Evolutionary conservation across 2,113 vertebrate genomes (phyloP).

Genomic region (Anoplopoma fimbria): DNA sequence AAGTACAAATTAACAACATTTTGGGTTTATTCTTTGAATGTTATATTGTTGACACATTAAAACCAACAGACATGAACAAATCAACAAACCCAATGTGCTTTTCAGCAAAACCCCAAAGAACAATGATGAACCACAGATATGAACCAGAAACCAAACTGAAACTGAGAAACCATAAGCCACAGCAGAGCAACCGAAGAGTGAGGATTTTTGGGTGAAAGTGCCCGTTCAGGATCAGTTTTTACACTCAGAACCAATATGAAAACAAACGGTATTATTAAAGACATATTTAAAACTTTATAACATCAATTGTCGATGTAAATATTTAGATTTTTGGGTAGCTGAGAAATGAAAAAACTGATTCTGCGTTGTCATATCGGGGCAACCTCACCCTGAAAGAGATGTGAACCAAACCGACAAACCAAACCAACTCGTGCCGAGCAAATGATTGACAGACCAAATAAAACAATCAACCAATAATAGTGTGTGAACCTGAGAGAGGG

Average conservation of each 20-base stretch:
- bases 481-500: slow-evolving; percentile 69
- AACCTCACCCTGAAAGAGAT: slow-evolving; percentile 22
- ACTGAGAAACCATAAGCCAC: slow-evolving; percentile 43
- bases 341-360: slow-evolving; percentile 23
- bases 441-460: slow-evolving; percentile 54
- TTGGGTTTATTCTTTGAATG: background rate
- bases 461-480: slow-evolving; percentile 50
- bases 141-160: slow-evolving; percentile 50
- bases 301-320: background rate
- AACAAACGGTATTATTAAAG: background rate
- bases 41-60: slow-evolving; percentile 12
- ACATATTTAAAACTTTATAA: background rate
- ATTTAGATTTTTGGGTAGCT: background rate
- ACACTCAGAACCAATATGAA: slow-evolving; percentile 32
- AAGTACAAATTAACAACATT: slow-evolving; percentile 39
- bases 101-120: slow-evolving; percentile 24
- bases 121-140: slow-evolving; percentile 5
- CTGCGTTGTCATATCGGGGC: slow-evolving; percentile 19
- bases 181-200: slow-evolving; percentile 42
- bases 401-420: slow-evolving; percentile 50
- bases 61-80: slow-evolving; percentile 33
- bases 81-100: slow-evolving; percentile 30
- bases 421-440: slow-evolving; percentile 30
- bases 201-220: slow-evolving; percentile 42
- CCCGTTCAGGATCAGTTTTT: slow-evolving; percentile 50